Base-by-base conservation (phyloP, 2,888 invertebrate species). In the Lasioglossum lativentre region DNA sequence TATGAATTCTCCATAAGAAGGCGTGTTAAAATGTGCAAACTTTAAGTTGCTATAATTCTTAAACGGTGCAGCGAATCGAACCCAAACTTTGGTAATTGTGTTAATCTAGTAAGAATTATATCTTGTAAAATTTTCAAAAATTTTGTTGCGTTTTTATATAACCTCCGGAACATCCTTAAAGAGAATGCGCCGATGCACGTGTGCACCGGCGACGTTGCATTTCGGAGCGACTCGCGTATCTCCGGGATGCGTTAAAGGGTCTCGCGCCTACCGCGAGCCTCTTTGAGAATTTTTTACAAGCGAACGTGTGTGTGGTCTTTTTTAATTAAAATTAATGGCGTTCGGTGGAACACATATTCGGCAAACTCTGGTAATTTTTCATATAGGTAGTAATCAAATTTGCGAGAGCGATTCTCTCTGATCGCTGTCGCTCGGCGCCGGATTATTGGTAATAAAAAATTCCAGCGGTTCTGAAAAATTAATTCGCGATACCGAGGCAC, bases 241-340 rank as follows among this genome's bases (percentile, higher is more conserved):
- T 56, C 12, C 56, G n/a, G n/a, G n/a, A n/a, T 12, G 56, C 56
- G 23, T n/a, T 27, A 14, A 59, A 27, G 5, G 2, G 16, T 59
- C n/a, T n/a, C 14, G 14, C 14, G 27, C 27, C 59, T 16, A 16
- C 16, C 59, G 6, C 59, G 59, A 5, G 2, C 14, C 27, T 27
- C 27, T 59, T 30, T 59, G 16, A 59, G 59, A 59, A 30, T 59
- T 59, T 27, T 27, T 59, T 30, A 59, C 59, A 16, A 14, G 16
- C 5, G 4, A 27, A 12, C 27, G 4, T 0, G 2, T 16, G 4
- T 0, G 2, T 16, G 12, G 14, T 0, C 16, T 5, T 6, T 27
- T 16, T 27, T 27, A 23, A 52, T 6, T 23, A 52, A 52, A 52
- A 52, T 23, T 52, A 23, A 47, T 8, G 8, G 23, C 52, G 47